A percentile compares a stretch with the other conserved stretches of the same genome.
phyloP scores from a whole-genome alignment of 2,888 invertebrate genomes.

The Polydrusus pterygomalis region DNA sequence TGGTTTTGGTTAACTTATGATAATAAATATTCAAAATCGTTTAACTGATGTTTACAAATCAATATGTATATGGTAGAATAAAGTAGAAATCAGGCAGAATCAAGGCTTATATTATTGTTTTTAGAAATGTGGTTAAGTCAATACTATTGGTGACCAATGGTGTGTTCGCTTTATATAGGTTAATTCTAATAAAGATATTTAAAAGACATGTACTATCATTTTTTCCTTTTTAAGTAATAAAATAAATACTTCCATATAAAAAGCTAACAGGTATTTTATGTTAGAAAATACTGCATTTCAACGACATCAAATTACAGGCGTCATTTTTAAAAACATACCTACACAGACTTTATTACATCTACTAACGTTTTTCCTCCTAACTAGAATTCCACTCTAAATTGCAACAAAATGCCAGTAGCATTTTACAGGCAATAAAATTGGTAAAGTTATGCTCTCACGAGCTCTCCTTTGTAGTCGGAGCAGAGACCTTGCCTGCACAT shows the following conservation, averaged over 20 bases:
- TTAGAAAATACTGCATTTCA: not conserved
- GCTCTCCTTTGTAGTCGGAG: constrained; percentile 44
- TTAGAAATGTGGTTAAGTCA: too few relatives aligned
- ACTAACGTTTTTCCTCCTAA: constrained; percentile 34
- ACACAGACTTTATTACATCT: constrained; percentile 42
- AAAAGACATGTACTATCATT: too few relatives aligned
- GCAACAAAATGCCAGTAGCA: constrained; percentile 52
- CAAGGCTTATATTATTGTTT: too few relatives aligned
- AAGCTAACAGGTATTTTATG: not conserved
- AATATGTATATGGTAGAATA: too few relatives aligned
- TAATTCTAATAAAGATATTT: too few relatives aligned
- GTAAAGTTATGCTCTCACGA: constrained; percentile 50
- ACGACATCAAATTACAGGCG: not conserved
- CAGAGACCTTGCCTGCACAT: constrained; percentile 33
- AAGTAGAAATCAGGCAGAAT: too few relatives aligned
- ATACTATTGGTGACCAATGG: too few relatives aligned
- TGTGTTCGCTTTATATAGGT: too few relatives aligned
- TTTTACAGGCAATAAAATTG: constrained; percentile 52
- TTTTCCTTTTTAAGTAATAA: too few relatives aligned
- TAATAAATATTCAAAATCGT: too few relatives aligned
- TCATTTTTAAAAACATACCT: constrained; percentile 8
- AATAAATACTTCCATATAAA: not conserved
- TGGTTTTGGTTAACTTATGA: too few relatives aligned
- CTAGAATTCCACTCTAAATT: constrained; percentile 50
- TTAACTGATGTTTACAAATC: too few relatives aligned